Base-by-base conservation (phyloP, 2,888 invertebrate genomes). In the Creontiades dilutus region DNA sequence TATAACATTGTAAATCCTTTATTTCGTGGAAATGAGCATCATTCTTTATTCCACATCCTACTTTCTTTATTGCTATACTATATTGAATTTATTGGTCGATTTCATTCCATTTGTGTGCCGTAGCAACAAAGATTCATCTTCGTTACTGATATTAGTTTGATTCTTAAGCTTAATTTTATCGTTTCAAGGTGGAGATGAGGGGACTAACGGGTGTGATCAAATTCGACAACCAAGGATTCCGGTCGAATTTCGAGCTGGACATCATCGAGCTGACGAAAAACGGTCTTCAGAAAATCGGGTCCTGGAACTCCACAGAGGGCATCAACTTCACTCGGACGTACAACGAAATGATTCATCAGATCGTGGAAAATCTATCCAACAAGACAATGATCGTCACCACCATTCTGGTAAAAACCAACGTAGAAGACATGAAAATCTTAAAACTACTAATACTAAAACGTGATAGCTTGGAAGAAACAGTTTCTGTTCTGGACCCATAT, bases 141-240 rank as follows among this genome's bases (percentile, higher is more conserved):
- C 7, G 37, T 37, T 37, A 37, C 7, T 37, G 37, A 4, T 37
- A 37, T 37, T 37, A 2, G 37, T 37, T 37, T 2, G 7, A 7
- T 37, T 37, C 37, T 37, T 37, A 37, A 2, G 37, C 37, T 37
- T 7, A 13, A 23, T 75, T 80, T 46, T 80, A 76, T 16, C 89
- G 47, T 82, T 91, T 92, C 92, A 93, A 98, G 97, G 96, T 98
- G 91, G 97, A 97, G 94, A 97, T 98, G 96, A 95, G 96, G 92
- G 98, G 98, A n/a, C 94, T 98, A 92, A 98, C 98, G 0, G 98
- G 98, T 91, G 96, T 96, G 90, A 98, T 99, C 92, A 97, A 97
- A 94, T 98, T 99, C 93, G 98, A 98, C 94, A 97, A 97, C 93
- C 97, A 97, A 94, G 99, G 99, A 89, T 97, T 98, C 93, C 95